Evolutionary conservation across 2,888 invertebrate species (phyloP).

Genomic region (Cremastinae sp.): DNA sequence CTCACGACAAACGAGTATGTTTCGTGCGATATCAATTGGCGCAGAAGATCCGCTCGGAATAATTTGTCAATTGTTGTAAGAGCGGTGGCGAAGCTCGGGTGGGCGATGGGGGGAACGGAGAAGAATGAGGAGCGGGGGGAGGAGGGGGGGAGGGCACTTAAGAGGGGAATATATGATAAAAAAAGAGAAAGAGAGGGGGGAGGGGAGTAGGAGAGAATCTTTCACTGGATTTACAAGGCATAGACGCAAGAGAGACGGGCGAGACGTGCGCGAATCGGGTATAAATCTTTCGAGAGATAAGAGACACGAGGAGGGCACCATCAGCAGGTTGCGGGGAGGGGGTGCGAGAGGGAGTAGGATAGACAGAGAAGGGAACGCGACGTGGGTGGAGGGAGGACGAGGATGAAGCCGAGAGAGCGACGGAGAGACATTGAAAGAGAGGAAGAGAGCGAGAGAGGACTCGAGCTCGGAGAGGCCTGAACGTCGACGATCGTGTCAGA

Average conservation of each 20-base stretch:
- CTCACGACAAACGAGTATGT: slow-evolving; percentile 25
- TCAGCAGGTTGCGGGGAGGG: no score
- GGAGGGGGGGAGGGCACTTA: neutral
- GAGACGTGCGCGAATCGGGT: slow-evolving; percentile 59
- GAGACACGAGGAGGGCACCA: slow-evolving; percentile 26
- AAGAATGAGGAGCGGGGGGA: neutral
- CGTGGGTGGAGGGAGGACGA: slow-evolving; percentile 29
- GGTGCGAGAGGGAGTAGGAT: slow-evolving; percentile 28
- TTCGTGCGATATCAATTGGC: slow-evolving; percentile 32
- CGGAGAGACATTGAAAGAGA: slow-evolving; percentile 25
- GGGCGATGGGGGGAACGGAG: neutral
- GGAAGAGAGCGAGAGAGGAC: slow-evolving; percentile 29
- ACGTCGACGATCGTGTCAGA: slow-evolving; percentile 51
- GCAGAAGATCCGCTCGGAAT: slow-evolving; percentile 9
- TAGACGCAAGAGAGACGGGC: slow-evolving; percentile 6
- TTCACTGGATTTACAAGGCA: slow-evolving; percentile 41
- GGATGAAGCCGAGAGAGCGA: slow-evolving; percentile 11
- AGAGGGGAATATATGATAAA: no score
- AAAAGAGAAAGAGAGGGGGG: neutral
- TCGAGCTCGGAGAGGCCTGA: slow-evolving; percentile 42
- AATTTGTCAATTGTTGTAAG: slow-evolving; percentile 33
- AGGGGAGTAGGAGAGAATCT: slow-evolving; percentile 15
- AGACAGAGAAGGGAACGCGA: slow-evolving; percentile 17
- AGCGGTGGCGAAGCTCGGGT: neutral
- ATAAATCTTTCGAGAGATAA: slow-evolving; percentile 63